Evolutionary conservation across 1,140 invertebrate genomes (phyloP).

Genomic region (Drosophila gunungcola): DNA sequence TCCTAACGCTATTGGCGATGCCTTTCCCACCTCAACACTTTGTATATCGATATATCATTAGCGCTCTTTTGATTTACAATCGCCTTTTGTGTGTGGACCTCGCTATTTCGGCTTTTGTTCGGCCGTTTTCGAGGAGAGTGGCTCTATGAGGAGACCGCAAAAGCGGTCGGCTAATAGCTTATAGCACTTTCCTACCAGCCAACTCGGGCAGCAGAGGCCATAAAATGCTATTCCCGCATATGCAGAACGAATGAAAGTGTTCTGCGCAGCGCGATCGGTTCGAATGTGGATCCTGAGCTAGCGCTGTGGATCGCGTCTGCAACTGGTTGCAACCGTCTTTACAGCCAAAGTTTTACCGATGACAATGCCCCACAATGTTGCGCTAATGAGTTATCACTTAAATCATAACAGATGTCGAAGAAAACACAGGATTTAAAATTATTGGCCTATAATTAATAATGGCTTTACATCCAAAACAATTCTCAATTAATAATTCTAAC

Average conservation of each 20-base stretch:
- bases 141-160: conserved; percentile 44
- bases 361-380: too few relatives aligned
- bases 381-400: too few relatives aligned
- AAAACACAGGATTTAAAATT: too few relatives aligned
- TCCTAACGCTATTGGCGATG: conserved; percentile 12
- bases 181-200: conserved; percentile 64
- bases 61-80: conserved; percentile 77
- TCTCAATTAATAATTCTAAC: too few relatives aligned
- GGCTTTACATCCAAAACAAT: too few relatives aligned
- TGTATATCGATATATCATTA: conserved; percentile 79
- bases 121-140: conserved; percentile 46
- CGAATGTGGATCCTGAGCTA: conserved; percentile 3
- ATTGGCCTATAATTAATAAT: too few relatives aligned
- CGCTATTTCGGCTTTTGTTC: conserved; percentile 58
- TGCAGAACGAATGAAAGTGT: conserved; percentile 80
- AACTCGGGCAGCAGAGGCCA: conserved; percentile 21
- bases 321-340: not conserved
- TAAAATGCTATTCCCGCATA: conserved; percentile 28
- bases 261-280: conserved; percentile 42
- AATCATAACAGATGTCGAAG: too few relatives aligned
- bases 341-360: not conserved
- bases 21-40: conserved; percentile 49
- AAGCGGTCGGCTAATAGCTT: conserved; percentile 43
- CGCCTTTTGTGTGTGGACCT: conserved; percentile 63
- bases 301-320: conserved; percentile 7